Evolutionary conservation across 1,140 invertebrate genomes (phyloP), one percentile per base, ranked within the genome.

Genomic region (Caenorhabditis brenneri): DNA sequence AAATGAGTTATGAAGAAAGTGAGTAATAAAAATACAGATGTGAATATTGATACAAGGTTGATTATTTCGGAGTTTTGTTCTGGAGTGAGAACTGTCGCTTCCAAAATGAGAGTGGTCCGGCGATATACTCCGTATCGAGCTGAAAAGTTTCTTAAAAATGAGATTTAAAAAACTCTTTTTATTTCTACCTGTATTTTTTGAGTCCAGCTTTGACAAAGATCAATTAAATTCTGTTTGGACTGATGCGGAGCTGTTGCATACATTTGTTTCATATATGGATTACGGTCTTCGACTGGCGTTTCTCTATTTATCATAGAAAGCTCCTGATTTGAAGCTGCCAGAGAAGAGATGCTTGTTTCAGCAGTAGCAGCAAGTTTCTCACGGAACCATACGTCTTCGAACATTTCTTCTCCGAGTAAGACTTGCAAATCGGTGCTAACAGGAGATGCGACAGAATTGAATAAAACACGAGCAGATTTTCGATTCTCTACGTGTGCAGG

Each of bases 221-320:
- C 36, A 31, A 74, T 24, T 5, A 42, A 5, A 27, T 27, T 9
- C 10, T 12, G 10, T 39, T 46, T 74, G 10, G n/a, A n/a, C 2
- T 22, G 19, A 22, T 42, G 42, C 24, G 33, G 36, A 74, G 24
- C 10, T 5, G 5, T 16, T 42, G 42, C 36, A 46, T 74, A 42
- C 22, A 31, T n/a, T 42, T 42, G 19, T 1, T 74, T 31, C 36
- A 42, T 74, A 74, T 16, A 55, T 27, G 22, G 53, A 42, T 42
- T 74, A 42, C 65, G 33, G 9, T 74, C n/a, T 12, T 74, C 65
- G 15, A 74, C 24, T 12, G 36, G 65, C 2, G 65, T 74, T 2
- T 74, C 65, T 46, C 65, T 39, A 42, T 74, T 74, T 3, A 74
- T 74, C 65, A 74, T 74, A 6, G 65, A 16, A 10, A 74, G 65